Base-by-base conservation (phyloP, 2,113 vertebrate species). In the Dipodomys stephensi region DNA sequence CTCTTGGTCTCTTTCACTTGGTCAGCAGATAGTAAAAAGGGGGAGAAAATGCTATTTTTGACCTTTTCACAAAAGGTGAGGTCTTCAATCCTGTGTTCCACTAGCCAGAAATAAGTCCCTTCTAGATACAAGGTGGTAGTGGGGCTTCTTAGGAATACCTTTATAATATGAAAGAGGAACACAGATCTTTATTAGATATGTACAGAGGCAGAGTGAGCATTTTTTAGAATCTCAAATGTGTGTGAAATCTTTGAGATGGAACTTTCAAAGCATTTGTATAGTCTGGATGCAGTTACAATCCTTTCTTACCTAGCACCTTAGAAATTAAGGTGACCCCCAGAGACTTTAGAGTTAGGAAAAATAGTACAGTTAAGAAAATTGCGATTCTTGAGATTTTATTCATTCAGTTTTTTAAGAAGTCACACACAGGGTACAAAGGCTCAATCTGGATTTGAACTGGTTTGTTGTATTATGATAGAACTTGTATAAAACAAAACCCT, bases 401-500 rank as follows among this genome's bases (percentile, higher is more conserved):
- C 20, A 62, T 30, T 83, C 49, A 81, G 19, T 74, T 79, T 81
- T 82, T 76, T 27, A 81, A 78, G 77, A 22, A 87, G 35, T 32
- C 25, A 74, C 18, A 60, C 4, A 60, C 4, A 74, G 49, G 76
- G 27, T 20, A 13, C 32, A 83, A 39, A 20, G 81, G 20, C 27
- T 15, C 65, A 76, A 49, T 84, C 7, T 95, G 72, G 57, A 85
- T 68, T 89, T 90, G 73, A 87, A 27, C 30, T 95, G 30, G 69
- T 73, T 92, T 39, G 39, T 96, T 57, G 57, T 80, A 82, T 85
- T 83, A 49, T 32, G 77, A 88, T 35, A 89, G 46, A 84, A 62
- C 15, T 93, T 68, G 2, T 44, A n/a, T 82, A 76, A 91, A 83
- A 74, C 64, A 87, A 82, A 93, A 80, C 18, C 62, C 15, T 57